Conservation (phyloP, 2,797 vertebrate genomes). For the Vespertilio murinus region DNA sequence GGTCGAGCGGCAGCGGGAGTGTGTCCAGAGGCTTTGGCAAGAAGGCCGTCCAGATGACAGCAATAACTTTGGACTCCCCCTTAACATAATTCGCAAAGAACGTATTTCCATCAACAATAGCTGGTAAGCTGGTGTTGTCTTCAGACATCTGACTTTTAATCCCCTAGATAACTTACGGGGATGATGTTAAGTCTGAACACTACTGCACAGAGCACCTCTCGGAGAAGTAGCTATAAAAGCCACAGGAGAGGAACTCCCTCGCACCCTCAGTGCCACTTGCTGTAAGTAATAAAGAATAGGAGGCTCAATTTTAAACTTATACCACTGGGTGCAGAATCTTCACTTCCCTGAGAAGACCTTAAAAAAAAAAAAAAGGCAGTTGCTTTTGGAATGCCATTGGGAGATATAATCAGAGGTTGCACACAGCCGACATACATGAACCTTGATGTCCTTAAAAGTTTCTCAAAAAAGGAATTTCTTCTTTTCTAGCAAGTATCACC, state of each 20-base stretch:
- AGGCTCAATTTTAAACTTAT: background rate
- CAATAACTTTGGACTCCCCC: slow-evolving; percentile 83
- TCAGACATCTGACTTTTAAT: slow-evolving; percentile 12
- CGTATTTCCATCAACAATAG: slow-evolving; percentile 85
- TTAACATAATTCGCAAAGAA: slow-evolving; percentile 83
- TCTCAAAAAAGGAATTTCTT: background rate
- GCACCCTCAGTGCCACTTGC: background rate
- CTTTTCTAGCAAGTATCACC: background rate
- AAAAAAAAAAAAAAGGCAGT: background rate
- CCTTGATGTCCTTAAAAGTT: background rate
- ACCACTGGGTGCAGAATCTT: background rate
- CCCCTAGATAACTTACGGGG: background rate
- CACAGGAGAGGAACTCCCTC: background rate
- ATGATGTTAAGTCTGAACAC: background rate
- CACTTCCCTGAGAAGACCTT: background rate
- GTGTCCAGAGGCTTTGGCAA: slow-evolving; percentile 82
- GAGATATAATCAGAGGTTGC: background rate
- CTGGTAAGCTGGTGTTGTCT: slow-evolving; percentile 73
- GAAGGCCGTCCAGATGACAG: slow-evolving; percentile 67
- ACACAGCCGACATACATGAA: background rate
- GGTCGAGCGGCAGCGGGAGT: slow-evolving; percentile 85
- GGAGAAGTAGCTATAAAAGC: background rate
- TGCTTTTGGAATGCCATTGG: background rate
- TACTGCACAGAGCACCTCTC: background rate
- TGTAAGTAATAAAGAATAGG: slow-evolving; percentile 18